Evolutionary conservation across 2,888 invertebrate species (phyloP).

Genomic region (Phaonia tiefii): DNA sequence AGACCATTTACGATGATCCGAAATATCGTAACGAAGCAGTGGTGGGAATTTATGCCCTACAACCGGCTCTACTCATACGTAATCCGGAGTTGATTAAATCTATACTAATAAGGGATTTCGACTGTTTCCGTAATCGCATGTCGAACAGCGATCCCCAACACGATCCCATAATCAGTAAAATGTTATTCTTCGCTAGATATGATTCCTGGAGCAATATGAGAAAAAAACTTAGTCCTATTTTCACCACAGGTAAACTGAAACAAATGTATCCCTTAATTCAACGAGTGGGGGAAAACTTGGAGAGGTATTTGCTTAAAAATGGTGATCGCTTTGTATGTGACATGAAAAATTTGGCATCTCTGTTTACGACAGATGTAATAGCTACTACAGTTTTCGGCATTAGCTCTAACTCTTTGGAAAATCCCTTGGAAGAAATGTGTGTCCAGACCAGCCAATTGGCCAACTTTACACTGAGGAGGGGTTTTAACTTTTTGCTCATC

Average conservation of each 20-base stretch:
- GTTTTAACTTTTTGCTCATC: slow-evolving; percentile 17
- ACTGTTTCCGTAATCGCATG: slow-evolving; percentile 74
- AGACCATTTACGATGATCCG: slow-evolving; percentile 76
- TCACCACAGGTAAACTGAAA: slow-evolving; percentile 73
- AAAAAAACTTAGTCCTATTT: slow-evolving; percentile 71
- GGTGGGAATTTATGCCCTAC: no score
- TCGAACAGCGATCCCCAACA: slow-evolving; percentile 70
- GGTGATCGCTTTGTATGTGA: slow-evolving; percentile 52
- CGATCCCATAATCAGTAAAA: slow-evolving; percentile 72
- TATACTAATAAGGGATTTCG: slow-evolving; percentile 78
- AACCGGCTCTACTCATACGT: slow-evolving; percentile 77
- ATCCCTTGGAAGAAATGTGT: slow-evolving; percentile 22
- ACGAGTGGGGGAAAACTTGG: slow-evolving; percentile 68
- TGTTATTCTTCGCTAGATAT: slow-evolving; percentile 73
- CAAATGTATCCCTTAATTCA: slow-evolving; percentile 75
- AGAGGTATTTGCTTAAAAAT: slow-evolving; percentile 64
- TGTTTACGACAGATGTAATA: slow-evolving; percentile 76
- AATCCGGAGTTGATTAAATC: slow-evolving; percentile 80
- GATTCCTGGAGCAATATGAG: slow-evolving; percentile 73
- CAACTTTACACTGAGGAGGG: slow-evolving; percentile 26
- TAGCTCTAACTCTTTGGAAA: slow-evolving; percentile 72
- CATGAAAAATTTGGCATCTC: slow-evolving; percentile 72
- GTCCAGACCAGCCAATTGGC: not conserved
- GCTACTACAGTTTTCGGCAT: slow-evolving; percentile 73
- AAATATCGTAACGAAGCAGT: no score